Base-by-base conservation (phyloP, 2,888 invertebrate genomes). In the Oscheius onirici region DNA sequence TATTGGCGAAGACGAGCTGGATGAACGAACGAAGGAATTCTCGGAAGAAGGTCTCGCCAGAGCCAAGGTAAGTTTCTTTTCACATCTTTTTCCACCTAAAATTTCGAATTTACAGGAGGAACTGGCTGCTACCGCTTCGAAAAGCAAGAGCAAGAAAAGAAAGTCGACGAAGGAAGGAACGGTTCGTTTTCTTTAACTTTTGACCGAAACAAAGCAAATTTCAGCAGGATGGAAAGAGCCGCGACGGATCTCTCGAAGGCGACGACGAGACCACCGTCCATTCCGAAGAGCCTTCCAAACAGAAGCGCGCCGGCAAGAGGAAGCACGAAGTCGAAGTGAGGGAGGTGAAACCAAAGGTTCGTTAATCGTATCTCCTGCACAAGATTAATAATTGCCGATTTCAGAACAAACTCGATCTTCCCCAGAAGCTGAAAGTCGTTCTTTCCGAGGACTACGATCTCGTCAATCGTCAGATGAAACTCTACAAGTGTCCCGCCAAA, bases 361-460 rank as follows among this genome's bases (percentile, higher is more conserved):
- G 15, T 11, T 11, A 11, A 43, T 43, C 15, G 43, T 10, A 43
- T 11, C 15, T 10, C 43, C 43, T 43, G 43, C 10, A 3, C n/a
- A 20, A 46, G n/a, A 46, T 46, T n/a, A n/a, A n/a, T n/a, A 46
- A 3, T 13, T n/a, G n/a, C 54, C 6, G 10, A n/a, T 61, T 58
- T 57, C 44, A 69, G 69, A 17, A 34, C 10, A 15, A 3, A 6
- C 28, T 78, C 10, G 3, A 43, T 2, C 17, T 78, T 13, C 73
- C 78, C 11, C 26, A 66, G 22, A 13, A 63, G 15, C 61, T 78
- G 17, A 52, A 61, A 3, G n/a, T 55, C n/a, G 51, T 76, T 26
- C 57, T 78, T 3, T 17, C 69, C 8, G 73, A 78, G 17, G 78
- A 78, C 41, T 20, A 52, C 40, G 70, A 69, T 52, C 44, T 71